Evolutionary conservation across 2,888 invertebrate species (phyloP).

Genomic region (Cylloceria caligata): DNA sequence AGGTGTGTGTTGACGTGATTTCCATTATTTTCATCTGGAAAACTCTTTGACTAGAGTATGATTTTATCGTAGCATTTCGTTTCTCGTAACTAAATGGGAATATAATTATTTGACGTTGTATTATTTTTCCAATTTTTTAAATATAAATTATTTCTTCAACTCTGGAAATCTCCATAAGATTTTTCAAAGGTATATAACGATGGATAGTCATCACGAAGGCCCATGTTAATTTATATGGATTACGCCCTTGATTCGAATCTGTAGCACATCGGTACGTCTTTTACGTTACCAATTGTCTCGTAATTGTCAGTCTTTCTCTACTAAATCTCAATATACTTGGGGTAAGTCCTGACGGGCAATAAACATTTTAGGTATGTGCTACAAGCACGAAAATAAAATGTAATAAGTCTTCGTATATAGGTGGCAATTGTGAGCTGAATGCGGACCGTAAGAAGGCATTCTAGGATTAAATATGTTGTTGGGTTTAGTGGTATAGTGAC

Average conservation of each 20-base stretch:
- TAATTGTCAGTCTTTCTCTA: background rate
- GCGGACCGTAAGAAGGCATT: background rate
- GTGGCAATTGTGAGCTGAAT: background rate
- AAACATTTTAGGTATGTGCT: background rate
- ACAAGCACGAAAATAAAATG: background rate
- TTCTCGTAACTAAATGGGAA: background rate
- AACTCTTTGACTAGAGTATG: background rate
- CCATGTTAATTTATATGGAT: no score
- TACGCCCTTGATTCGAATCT: no score
- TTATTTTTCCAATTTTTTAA: background rate
- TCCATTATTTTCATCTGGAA: constrained; percentile 42
- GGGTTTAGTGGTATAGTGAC: constrained; percentile 17
- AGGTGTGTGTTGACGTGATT: constrained; percentile 14
- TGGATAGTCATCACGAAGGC: no score
- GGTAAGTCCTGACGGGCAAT: background rate
- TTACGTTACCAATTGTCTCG: background rate
- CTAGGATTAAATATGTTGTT: constrained; percentile 38
- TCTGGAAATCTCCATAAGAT: no score
- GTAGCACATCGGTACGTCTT: no score
- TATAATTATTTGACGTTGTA: background rate
- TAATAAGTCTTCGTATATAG: background rate
- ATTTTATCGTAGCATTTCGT: constrained; percentile 25
- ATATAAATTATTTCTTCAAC: background rate
- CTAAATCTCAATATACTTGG: background rate
- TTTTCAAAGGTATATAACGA: no score